A percentile compares a stretch with the other conserved stretches of the same genome.
Conservation (phyloP, 2,113 vertebrate species). For the Grallaria varia region DNA sequence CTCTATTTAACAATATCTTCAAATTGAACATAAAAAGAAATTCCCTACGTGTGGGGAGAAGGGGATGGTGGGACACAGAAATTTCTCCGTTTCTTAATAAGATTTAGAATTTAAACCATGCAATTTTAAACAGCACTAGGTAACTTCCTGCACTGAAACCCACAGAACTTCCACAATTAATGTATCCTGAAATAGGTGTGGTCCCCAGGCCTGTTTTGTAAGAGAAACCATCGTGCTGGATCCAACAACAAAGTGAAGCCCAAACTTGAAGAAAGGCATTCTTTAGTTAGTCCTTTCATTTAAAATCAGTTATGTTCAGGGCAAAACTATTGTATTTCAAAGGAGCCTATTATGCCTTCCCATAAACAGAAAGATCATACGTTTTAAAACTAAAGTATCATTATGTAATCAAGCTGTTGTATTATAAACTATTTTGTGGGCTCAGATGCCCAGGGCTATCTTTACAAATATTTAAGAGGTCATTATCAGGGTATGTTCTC, state of each 20-base stretch:
- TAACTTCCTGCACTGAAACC: slow-evolving; percentile 19
- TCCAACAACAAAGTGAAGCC: slow-evolving; percentile 53
- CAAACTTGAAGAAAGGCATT: slow-evolving; percentile 59
- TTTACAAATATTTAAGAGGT: slow-evolving; percentile 70
- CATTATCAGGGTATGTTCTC: slow-evolving; percentile 63
- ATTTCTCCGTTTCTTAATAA: not conserved
- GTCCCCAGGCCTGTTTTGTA: slow-evolving; percentile 31
- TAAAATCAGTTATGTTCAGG: slow-evolving; percentile 68
- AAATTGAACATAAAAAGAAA: not conserved
- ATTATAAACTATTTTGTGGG: slow-evolving; percentile 71
- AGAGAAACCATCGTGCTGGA: slow-evolving; percentile 41
- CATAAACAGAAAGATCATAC: slow-evolving; percentile 69
- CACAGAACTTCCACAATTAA: not conserved
- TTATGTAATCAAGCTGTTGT: slow-evolving; percentile 71
- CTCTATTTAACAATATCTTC: not conserved
- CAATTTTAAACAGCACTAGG: not conserved
- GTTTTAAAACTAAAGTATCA: slow-evolving; percentile 68
- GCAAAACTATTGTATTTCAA: slow-evolving; percentile 70
- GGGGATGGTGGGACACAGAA: not conserved
- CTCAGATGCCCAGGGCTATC: slow-evolving; percentile 67
- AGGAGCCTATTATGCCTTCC: slow-evolving; percentile 64
- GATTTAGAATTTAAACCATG: not conserved
- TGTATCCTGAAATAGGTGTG: slow-evolving; percentile 36
- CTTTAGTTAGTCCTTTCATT: slow-evolving; percentile 65
- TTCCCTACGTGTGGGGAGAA: not conserved